Conservation (phyloP, 1,140 invertebrate species). For the Drosophila eugracilis region DNA sequence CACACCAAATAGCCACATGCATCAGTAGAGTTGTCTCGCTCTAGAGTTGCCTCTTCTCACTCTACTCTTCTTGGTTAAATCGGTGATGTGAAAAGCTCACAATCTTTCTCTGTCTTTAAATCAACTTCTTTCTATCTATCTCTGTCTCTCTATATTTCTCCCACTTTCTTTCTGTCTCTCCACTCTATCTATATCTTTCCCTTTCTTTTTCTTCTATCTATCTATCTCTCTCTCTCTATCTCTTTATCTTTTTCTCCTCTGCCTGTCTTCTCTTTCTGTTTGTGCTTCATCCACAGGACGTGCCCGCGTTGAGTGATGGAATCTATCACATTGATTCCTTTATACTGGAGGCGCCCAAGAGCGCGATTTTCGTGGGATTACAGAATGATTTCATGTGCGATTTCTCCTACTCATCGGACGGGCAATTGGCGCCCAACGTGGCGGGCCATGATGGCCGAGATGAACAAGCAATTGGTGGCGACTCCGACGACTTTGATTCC, state of each 20-base stretch:
- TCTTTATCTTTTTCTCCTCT: constrained; percentile 44
- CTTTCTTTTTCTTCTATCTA: constrained; percentile 38
- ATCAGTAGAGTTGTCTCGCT: constrained; percentile 41
- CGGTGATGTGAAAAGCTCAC: constrained; percentile 32
- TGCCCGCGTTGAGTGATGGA: constrained; percentile 71
- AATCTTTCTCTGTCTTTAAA: constrained; percentile 28
- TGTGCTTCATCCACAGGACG: constrained; percentile 79
- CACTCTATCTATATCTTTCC: constrained; percentile 35
- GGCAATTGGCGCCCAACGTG: constrained; percentile 14
- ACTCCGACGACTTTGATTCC: constrained; percentile 27
- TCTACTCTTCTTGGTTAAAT: constrained; percentile 32
- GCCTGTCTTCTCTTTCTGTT: constrained; percentile 59
- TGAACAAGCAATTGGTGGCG: constrained; percentile 17
- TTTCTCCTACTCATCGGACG: constrained; percentile 56
- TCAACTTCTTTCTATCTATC: constrained; percentile 22
- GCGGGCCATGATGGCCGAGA: constrained; percentile 7
- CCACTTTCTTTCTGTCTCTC: constrained; percentile 23
- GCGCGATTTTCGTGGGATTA: constrained; percentile 84
- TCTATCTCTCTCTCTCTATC: constrained; percentile 43
- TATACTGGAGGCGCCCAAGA: constrained; percentile 78
- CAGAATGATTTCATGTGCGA: constrained; percentile 75
- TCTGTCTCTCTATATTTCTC: constrained; percentile 23
- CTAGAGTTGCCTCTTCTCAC: constrained; percentile 32
- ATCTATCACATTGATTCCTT: constrained; percentile 84
- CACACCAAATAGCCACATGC: constrained; percentile 11